Conservation (phyloP, 2,797 vertebrate species). For the Rallus crepitans region DNA sequence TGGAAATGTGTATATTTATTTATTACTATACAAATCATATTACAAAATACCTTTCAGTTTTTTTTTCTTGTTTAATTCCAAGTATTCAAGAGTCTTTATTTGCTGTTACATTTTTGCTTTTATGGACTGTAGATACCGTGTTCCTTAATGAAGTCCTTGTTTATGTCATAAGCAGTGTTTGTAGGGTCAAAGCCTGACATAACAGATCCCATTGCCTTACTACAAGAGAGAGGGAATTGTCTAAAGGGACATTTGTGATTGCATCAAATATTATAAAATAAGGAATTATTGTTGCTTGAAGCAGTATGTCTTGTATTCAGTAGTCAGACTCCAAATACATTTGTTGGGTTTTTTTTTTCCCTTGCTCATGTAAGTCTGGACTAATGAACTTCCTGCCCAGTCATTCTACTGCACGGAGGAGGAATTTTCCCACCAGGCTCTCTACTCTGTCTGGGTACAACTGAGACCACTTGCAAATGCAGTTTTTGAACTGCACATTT, state of each 20-base stretch:
- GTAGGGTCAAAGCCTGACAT: background rate
- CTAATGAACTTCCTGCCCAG: slow-evolving; percentile 51
- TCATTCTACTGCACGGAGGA: background rate
- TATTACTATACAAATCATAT: background rate
- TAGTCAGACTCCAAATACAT: background rate
- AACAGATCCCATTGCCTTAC: background rate
- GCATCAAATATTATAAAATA: background rate
- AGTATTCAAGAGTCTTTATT: background rate
- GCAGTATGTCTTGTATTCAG: background rate
- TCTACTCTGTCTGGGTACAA: background rate
- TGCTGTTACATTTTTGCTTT: slow-evolving; percentile 32
- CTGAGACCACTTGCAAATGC: background rate
- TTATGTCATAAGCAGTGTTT: background rate
- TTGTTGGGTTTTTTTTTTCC: background rate
- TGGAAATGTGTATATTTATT: background rate
- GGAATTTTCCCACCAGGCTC: slow-evolving; percentile 10
- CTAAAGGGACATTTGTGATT: background rate
- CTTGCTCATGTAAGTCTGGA: slow-evolving; percentile 1
- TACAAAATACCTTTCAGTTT: background rate
- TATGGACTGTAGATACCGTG: background rate
- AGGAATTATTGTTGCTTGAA: background rate
- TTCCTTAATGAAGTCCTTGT: slow-evolving; percentile 8
- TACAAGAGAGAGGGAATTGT: background rate
- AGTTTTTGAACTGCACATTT: background rate
- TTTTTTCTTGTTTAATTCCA: background rate